Conservation (phyloP, 2,888 invertebrate genomes). For the Cacoxenus indagator region DNA sequence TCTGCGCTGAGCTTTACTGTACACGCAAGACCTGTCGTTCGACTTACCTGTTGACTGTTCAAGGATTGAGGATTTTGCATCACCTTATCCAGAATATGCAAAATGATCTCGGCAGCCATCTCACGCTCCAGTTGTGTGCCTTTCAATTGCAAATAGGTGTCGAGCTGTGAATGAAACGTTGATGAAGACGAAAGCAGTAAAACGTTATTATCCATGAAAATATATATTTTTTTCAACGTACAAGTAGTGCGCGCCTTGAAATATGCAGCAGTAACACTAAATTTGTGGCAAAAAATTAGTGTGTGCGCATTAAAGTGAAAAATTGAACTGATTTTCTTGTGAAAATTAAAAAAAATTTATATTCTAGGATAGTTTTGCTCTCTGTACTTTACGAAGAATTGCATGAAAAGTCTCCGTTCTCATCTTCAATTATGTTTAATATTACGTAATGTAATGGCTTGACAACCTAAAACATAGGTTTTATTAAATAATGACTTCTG, state of each 20-base stretch:
- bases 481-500: too few species aligned
- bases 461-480: too few species aligned
- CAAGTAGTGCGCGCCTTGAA: slow-evolving; percentile 5
- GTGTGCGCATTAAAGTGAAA: slow-evolving; percentile 66
- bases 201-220: not conserved
- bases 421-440: too few species aligned
- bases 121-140: slow-evolving; percentile 72
- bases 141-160: slow-evolving; percentile 69
- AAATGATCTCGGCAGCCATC: slow-evolving; percentile 73
- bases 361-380: too few species aligned
- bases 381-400: too few species aligned
- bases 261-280: slow-evolving; percentile 15
- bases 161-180: slow-evolving; percentile 60
- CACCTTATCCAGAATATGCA: slow-evolving; percentile 77
- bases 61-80: slow-evolving; percentile 78
- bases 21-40: slow-evolving; percentile 23
- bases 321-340: too few species aligned
- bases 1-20: not conserved
- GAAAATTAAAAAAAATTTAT: too few species aligned
- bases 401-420: too few species aligned
- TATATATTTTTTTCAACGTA: too few species aligned
- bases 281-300: slow-evolving; percentile 35
- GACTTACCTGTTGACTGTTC: slow-evolving; percentile 79
- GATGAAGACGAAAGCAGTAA: not conserved
- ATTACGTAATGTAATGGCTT: too few species aligned